These are phyloP conservation scores for Bacillus rossius DNA, from an alignment of 1,140 invertebrate genomes.

Conservation along the genomic window DNA sequence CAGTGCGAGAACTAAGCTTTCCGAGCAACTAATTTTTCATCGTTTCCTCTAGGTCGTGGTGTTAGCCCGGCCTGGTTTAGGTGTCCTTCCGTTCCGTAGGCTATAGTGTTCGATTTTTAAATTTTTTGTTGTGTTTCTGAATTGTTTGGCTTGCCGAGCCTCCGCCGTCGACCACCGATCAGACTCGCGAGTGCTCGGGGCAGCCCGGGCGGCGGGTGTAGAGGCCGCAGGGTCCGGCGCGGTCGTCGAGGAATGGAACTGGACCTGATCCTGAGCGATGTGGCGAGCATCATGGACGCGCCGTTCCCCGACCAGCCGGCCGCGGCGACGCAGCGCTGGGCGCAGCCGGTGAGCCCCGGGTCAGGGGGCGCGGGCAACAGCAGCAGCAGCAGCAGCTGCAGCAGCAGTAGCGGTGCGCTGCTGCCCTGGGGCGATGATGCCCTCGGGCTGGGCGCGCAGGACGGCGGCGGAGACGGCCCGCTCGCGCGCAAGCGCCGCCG, in stretches of 20 bases:
- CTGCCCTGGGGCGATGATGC: neutral
- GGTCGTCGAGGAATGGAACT: neutral
- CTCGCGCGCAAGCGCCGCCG: neutral
- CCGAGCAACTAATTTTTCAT: too few species aligned
- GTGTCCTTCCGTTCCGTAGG: too few species aligned
- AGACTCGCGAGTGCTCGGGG: too few species aligned
- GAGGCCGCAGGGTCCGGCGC: too few species aligned
- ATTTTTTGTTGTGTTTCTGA: too few species aligned
- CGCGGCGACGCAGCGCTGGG: neutral
- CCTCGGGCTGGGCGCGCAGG: neutral
- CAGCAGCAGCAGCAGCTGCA: neutral
- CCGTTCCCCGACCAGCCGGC: neutral
- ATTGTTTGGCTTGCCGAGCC: too few species aligned
- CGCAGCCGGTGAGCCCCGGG: neutral
- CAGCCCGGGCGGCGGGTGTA: too few species aligned
- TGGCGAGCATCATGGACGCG: slow-evolving; percentile 4
- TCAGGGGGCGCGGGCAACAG: neutral
- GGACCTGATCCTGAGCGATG: neutral
- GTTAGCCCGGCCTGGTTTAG: too few species aligned
- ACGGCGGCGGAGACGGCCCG: neutral
- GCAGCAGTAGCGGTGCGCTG: neutral
- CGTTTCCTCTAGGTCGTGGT: too few species aligned
- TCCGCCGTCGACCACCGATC: too few species aligned
- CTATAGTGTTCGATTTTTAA: too few species aligned
- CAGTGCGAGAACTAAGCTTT: too few species aligned